Base-by-base conservation (phyloP, 2,797 vertebrate genomes). In the Rhabdophis nuchalis region DNA sequence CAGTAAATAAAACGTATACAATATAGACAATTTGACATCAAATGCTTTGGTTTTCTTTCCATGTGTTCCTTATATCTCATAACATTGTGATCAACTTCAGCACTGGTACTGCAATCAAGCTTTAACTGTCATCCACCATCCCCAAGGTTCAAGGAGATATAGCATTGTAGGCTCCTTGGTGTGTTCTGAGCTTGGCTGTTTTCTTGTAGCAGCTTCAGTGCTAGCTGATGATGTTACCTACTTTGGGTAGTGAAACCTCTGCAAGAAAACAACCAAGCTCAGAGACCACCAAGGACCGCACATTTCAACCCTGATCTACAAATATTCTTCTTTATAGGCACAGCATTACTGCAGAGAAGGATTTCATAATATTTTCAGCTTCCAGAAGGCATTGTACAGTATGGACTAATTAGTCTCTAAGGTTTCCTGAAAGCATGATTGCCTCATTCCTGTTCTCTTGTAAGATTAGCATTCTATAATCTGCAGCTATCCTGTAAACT, bases 81-180 rank as follows among this genome's bases (percentile, higher is more conserved):
- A 25, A 60, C 27, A 61, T n/a, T 36, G n/a, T 32, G 32, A 56
- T 36, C 41, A 88, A 57, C 41, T 46, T 23, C 53, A 46, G 41
- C 4, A 52, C 8, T 58, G 4, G 11, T 64, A n/a, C 1, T 36
- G 46, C 58, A 89, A 64, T 27, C 32, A 8, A 27, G 14, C 8
- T 60, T 36, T 61, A 50, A 25, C 50, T 61, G 46, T 27, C 46
- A 14, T 72, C 7, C 41, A 41, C 87, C 36, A 25, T 27, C 5
- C 2, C 77, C 50, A 18, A 61, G 91, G 93, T 90, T 92, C 54
- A 93, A 96, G 91, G 93, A 89, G 91, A 68, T n/a, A 64, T 5
- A 87, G 16, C 32, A 68, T 72, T 72, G n/a, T 72, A n/a, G n/a
- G 2, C 14, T 72, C 1, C n/a, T 36, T 32, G n/a, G 64, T 7